Evolutionary conservation across 2,797 vertebrate genomes (phyloP).

Genomic region (Melopsittacus undulatus): DNA sequence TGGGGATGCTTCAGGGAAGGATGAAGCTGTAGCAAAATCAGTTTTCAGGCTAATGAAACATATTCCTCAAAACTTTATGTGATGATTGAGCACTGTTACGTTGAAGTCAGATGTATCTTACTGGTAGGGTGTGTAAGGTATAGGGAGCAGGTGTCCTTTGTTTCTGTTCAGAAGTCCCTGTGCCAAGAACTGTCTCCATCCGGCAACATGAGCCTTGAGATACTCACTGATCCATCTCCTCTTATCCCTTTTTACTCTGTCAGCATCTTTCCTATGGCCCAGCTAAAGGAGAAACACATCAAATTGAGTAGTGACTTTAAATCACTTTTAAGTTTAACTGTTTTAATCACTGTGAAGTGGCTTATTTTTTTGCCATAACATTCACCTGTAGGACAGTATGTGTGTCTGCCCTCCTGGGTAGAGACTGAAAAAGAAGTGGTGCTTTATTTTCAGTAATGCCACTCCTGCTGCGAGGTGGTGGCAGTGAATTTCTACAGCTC

Average conservation of each 20-base stretch:
- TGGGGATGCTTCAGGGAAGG: background rate
- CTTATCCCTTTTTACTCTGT: background rate
- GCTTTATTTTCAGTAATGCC: background rate
- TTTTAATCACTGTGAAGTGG: background rate
- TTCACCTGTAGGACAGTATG: background rate
- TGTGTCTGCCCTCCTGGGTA: background rate
- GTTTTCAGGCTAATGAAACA: background rate
- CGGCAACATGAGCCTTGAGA: background rate
- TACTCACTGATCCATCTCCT: background rate
- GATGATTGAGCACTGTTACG: background rate
- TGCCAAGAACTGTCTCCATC: background rate
- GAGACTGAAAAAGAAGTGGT: background rate
- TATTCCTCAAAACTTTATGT: background rate
- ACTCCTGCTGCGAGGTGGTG: background rate
- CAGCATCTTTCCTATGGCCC: background rate
- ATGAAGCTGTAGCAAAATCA: background rate
- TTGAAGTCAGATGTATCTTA: background rate
- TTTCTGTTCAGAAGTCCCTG: background rate
- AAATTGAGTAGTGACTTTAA: background rate
- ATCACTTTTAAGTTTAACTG: background rate
- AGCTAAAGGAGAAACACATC: background rate
- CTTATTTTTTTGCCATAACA: background rate
- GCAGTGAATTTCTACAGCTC: background rate
- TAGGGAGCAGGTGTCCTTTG: background rate
- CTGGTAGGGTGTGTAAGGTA: background rate